Conservation (phyloP, 2,797 vertebrate species). For the Bovichtus variegatus region DNA sequence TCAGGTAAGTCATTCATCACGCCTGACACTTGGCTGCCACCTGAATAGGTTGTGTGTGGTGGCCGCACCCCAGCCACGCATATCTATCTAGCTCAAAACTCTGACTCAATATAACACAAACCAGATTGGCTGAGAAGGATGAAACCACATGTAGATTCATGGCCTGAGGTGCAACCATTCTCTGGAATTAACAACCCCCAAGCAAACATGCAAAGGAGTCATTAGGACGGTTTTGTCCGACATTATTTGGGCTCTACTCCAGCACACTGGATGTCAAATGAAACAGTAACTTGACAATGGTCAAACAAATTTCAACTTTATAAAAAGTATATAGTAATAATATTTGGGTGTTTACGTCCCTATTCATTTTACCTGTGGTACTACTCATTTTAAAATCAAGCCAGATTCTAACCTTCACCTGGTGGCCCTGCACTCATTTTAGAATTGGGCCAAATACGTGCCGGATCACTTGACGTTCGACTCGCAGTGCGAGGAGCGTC, state of each 20-base stretch:
- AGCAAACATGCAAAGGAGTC: too few relatives aligned
- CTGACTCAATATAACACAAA: constrained; percentile 50
- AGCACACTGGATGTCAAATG: background rate
- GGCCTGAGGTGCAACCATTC: constrained; percentile 29
- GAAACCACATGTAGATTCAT: constrained; percentile 25
- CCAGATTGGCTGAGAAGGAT: constrained; percentile 42
- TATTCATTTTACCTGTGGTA: background rate
- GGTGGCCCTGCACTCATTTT: background rate
- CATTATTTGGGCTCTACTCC: constrained; percentile 13
- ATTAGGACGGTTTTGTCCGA: background rate
- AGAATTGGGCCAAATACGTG: background rate
- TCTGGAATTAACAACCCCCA: constrained; percentile 4
- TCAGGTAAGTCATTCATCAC: constrained; percentile 73
- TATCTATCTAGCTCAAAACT: constrained; percentile 56
- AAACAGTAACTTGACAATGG: constrained; percentile 1
- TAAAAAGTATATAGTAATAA: too few relatives aligned
- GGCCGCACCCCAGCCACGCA: constrained; percentile 49
- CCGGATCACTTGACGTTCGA: background rate
- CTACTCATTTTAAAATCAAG: background rate
- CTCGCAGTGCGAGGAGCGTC: background rate
- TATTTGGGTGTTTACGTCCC: background rate
- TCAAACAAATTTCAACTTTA: too few relatives aligned
- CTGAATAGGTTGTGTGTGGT: constrained; percentile 66
- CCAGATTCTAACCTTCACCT: background rate
- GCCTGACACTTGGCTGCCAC: constrained; percentile 67